A percentile compares a stretch with the other conserved stretches of the same genome.
These are phyloP conservation scores for Aleiodes sp. DNA, from an alignment of 1,140 invertebrate species.

Conservation along the genomic window DNA sequence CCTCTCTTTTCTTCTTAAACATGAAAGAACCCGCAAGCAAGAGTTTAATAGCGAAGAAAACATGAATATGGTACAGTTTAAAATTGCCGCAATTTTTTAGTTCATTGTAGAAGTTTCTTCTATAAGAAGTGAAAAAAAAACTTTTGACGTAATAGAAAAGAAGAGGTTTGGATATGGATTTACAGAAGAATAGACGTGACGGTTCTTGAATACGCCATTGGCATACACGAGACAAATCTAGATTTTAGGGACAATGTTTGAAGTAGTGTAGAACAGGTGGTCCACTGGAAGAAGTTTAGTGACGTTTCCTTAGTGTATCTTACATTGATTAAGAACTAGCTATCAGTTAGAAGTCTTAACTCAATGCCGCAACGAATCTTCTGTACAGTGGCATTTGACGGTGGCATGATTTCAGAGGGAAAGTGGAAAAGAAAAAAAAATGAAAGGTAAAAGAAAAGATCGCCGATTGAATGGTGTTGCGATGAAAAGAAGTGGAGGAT, in stretches of 20 bases:
- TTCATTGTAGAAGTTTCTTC: neutral
- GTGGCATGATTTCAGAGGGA: constrained; percentile 18
- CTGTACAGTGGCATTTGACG: constrained; percentile 29
- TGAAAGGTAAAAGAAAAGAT: neutral
- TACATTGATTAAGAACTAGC: constrained; percentile 36
- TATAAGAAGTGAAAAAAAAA: neutral
- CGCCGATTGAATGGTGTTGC: neutral
- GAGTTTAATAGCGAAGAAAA: neutral
- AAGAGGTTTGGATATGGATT: neutral
- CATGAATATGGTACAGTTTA: neutral
- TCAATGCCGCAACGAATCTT: constrained; percentile 36
- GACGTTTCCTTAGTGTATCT: constrained; percentile 18
- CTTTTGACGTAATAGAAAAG: neutral
- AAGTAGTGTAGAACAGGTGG: constrained; percentile 39
- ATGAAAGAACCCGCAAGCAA: neutral
- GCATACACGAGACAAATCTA: constrained; percentile 40
- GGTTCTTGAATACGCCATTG: constrained; percentile 25
- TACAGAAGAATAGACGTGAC: constrained; percentile 24
- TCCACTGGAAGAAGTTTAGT: constrained; percentile 12
- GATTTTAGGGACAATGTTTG: constrained; percentile 36
- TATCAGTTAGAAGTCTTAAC: constrained; percentile 40
- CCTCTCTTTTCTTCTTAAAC: neutral
- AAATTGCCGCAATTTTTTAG: neutral
- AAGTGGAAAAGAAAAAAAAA: constrained; percentile 8
- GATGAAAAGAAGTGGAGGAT: constrained; percentile 1